These are phyloP conservation scores for Enoplosus armatus DNA, from an alignment of 2,797 vertebrate genomes.

Conservation along the genomic window DNA sequence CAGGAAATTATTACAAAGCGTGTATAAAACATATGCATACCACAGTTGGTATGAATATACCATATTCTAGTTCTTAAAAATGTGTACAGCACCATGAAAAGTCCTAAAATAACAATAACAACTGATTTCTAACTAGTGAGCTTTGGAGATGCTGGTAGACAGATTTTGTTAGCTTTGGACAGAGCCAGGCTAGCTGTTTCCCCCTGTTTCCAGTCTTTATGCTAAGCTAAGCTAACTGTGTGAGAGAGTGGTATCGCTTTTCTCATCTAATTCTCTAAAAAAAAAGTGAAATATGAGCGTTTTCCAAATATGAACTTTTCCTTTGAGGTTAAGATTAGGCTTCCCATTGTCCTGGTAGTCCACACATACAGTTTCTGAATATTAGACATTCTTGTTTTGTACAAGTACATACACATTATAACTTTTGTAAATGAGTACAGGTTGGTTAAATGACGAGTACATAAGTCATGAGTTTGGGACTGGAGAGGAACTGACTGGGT, in stretches of 20 bases:
- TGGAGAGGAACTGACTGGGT: neutral
- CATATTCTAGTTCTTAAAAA: neutral
- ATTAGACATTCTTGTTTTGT: neutral
- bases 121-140: neutral
- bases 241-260: neutral
- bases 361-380: too few relatives aligned
- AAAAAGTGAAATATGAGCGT: too few relatives aligned
- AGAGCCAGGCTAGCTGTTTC: neutral
- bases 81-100: neutral
- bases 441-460: conserved; percentile 4
- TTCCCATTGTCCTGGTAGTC: too few relatives aligned
- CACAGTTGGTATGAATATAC: neutral
- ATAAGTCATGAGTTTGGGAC: neutral
- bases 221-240: neutral
- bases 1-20: neutral
- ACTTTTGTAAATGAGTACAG: conserved; percentile 8
- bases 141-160: neutral
- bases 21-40: neutral
- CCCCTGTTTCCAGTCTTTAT: neutral
- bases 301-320: too few relatives aligned
- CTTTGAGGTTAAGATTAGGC: too few relatives aligned
- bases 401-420: neutral
- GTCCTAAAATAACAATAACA: too few relatives aligned
- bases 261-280: neutral
- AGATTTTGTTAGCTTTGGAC: neutral